Percentiles rank a stretch among this genome's conserved stretches.
These are phyloP conservation scores for Apteryx mantelli DNA, from an alignment of 2,113 vertebrate genomes.

Conservation along the genomic window DNA sequence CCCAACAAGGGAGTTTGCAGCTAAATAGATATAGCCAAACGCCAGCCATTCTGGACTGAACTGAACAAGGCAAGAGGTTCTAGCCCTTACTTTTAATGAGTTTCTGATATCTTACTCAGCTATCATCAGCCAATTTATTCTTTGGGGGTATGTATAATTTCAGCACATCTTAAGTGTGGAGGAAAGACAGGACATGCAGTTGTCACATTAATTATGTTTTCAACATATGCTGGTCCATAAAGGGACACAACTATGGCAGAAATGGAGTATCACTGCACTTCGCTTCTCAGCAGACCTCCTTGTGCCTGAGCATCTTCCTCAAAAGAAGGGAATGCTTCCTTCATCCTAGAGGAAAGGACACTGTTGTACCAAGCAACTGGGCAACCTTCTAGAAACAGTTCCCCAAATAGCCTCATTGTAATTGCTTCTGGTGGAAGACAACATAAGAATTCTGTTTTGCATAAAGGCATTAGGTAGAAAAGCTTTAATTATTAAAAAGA, in stretches of 20 bases:
- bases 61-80: background rate
- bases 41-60: background rate
- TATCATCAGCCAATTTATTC: background rate
- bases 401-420: background rate
- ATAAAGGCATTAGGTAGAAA: slow-evolving; percentile 53
- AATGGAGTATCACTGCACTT: background rate
- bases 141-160: background rate
- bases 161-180: background rate
- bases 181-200: background rate
- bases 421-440: slow-evolving; percentile 4
- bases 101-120: background rate
- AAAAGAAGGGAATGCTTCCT: background rate
- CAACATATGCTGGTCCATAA: background rate
- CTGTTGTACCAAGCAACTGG: background rate
- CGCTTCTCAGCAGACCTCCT: background rate
- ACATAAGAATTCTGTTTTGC: slow-evolving; percentile 15
- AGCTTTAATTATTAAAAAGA: slow-evolving; percentile 70
- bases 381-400: background rate
- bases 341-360: background rate
- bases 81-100: background rate
- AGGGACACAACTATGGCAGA: background rate
- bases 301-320: background rate
- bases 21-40: background rate
- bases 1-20: background rate
- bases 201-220: background rate